Evolutionary conservation across 2,113 vertebrate genomes (phyloP).

Genomic region (Rynchops niger): DNA sequence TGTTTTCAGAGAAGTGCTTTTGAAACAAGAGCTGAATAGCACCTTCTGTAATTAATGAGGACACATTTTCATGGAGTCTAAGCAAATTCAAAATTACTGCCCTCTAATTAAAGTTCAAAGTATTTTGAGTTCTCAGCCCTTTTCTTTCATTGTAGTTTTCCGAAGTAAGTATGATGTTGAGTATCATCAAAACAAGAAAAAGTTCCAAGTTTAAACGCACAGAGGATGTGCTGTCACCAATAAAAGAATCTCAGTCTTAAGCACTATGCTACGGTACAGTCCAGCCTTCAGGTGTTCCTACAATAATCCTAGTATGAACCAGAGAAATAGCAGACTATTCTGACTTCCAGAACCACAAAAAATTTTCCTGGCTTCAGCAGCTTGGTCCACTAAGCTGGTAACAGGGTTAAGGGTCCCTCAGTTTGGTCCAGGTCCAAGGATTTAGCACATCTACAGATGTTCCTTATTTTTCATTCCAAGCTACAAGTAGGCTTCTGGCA

Average conservation of each 20-base stretch:
- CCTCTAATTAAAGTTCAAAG: not conserved
- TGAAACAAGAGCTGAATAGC: not conserved
- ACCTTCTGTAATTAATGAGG: not conserved
- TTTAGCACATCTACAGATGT: not conserved
- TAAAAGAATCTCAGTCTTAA: not conserved
- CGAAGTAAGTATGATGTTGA: not conserved
- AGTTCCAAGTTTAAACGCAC: not conserved
- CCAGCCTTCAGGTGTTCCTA: not conserved
- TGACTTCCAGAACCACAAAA: not conserved
- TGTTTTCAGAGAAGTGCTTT: not conserved
- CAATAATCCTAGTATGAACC: not conserved
- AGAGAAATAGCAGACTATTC: not conserved
- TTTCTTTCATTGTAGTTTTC: not conserved
- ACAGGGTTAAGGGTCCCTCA: not conserved
- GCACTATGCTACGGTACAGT: not conserved
- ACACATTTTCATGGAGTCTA: accelerated
- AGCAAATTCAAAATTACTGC: not conserved
- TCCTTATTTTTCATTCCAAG: not conserved
- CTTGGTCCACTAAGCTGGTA: not conserved
- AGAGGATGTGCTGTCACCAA: not conserved
- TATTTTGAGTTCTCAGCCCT: not conserved
- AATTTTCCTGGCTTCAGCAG: not conserved
- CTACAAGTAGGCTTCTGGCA: not conserved
- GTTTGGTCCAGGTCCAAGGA: not conserved
- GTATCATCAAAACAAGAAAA: not conserved